phyloP scores from a whole-genome alignment of 2,888 invertebrate genomes.

The Idaea dimidiata region DNA sequence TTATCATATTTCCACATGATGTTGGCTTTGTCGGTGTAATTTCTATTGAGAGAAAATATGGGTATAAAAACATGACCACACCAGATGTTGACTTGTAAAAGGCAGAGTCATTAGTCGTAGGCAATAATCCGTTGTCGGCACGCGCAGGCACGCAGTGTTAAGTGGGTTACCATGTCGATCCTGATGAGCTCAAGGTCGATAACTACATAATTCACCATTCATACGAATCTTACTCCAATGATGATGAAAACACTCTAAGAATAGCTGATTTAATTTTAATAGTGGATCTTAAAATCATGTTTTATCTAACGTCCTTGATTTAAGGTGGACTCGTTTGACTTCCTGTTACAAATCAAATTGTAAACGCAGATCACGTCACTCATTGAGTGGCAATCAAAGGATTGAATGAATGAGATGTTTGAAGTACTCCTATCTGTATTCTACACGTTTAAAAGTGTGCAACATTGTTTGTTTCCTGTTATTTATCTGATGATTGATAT shows the following conservation, averaged over 20 bases:
- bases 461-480: constrained; percentile 61
- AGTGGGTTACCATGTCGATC: constrained; percentile 70
- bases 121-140: constrained; percentile 58
- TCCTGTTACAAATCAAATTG: constrained; percentile 71
- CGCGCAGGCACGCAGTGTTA: constrained; percentile 64
- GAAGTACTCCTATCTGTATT: constrained; percentile 48
- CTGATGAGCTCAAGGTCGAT: constrained; percentile 59
- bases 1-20: not conserved
- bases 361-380: constrained; percentile 74
- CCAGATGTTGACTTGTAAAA: constrained; percentile 58
- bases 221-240: constrained; percentile 1
- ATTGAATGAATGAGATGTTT: constrained; percentile 77
- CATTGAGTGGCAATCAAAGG: constrained; percentile 76
- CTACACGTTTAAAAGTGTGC: constrained; percentile 38
- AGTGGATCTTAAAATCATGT: constrained; percentile 50
- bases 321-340: constrained; percentile 68
- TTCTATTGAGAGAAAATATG: constrained; percentile 16
- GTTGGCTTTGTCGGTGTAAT: constrained; percentile 25
- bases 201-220: constrained; percentile 35
- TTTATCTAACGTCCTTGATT: constrained; percentile 72
- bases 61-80: constrained; percentile 15
- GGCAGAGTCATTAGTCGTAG: constrained; percentile 46
- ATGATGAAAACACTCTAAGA: constrained; percentile 13
- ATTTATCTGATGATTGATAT: constrained; percentile 31
- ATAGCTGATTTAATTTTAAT: constrained; percentile 22